phyloP scores from a whole-genome alignment of 2,888 invertebrate genomes.

The Falcaria lacertinaria region DNA sequence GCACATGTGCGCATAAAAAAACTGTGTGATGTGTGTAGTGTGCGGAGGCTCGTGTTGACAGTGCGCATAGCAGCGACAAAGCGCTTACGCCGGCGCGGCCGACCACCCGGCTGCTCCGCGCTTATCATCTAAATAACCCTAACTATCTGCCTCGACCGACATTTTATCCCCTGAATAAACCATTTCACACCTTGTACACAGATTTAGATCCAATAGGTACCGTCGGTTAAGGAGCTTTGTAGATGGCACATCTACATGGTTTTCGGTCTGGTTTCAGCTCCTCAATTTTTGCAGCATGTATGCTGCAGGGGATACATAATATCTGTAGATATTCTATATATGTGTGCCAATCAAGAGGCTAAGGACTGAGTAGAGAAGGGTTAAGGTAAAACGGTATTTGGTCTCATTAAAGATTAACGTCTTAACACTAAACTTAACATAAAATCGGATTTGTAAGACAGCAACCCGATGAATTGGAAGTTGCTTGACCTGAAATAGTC shows the following conservation, averaged over 20 bases:
- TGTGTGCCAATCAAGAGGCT: no score
- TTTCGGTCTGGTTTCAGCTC: neutral
- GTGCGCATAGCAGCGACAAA: slow-evolving; percentile 69
- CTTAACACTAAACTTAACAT: no score
- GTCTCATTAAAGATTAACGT: no score
- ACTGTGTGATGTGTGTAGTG: slow-evolving; percentile 59
- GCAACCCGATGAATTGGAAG: no score
- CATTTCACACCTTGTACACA: neutral
- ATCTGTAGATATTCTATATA: no score
- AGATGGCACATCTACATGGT: neutral
- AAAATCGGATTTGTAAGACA: no score
- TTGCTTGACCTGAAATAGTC: no score
- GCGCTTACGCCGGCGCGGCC: slow-evolving; percentile 38
- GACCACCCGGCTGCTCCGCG: slow-evolving; percentile 52
- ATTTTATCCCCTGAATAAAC: neutral
- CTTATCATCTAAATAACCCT: slow-evolving; percentile 39
- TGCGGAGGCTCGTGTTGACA: slow-evolving; percentile 66
- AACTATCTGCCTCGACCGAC: neutral
- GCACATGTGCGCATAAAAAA: slow-evolving; percentile 69
- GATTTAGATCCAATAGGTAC: no score
- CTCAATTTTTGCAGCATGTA: no score
- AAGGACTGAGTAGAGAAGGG: no score
- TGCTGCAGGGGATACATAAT: no score
- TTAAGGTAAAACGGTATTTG: no score
- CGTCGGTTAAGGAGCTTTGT: neutral